phyloP scores from a whole-genome alignment of 2,797 vertebrate species.

The Tiaroga cobitis region DNA sequence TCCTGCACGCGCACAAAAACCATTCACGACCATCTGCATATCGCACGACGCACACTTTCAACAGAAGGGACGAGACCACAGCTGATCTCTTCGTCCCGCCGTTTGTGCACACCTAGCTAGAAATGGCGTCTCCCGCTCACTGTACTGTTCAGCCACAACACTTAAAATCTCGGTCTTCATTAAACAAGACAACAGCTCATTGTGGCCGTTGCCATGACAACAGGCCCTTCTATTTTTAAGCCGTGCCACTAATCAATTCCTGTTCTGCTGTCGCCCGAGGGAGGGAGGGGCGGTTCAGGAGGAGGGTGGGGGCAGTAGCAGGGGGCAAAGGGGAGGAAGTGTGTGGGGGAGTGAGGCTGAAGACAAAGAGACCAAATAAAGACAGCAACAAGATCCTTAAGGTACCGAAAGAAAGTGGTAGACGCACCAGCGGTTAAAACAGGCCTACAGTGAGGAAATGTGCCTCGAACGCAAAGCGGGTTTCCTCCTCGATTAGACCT shows the following conservation, averaged over 20 bases:
- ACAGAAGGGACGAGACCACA: not conserved
- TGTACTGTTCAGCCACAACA: slow-evolving; percentile 63
- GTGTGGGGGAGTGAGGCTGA: slow-evolving; percentile 63
- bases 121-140: slow-evolving; percentile 54
- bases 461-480: slow-evolving; percentile 36
- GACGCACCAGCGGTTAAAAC: slow-evolving; percentile 35
- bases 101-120: slow-evolving; percentile 50
- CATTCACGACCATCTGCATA: slow-evolving; percentile 41
- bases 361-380: slow-evolving; percentile 72
- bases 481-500: slow-evolving; percentile 42
- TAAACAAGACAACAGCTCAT: slow-evolving; percentile 85
- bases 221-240: slow-evolving; percentile 84
- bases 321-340: slow-evolving; percentile 68
- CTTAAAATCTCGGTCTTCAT: slow-evolving; percentile 76
- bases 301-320: slow-evolving; percentile 64
- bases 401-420: slow-evolving; percentile 27
- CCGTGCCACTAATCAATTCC: slow-evolving; percentile 84
- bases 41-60: not conserved
- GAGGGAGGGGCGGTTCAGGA: slow-evolving; percentile 69
- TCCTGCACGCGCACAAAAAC: slow-evolving; percentile 28
- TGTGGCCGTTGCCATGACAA: slow-evolving; percentile 84
- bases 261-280: slow-evolving; percentile 79
- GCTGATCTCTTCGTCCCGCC: not conserved
- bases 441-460: slow-evolving; percentile 49
- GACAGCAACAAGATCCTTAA: slow-evolving; percentile 47